Percentiles rank a stretch among this genome's conserved stretches.
Evolutionary conservation across 2,888 invertebrate genomes (phyloP).

Genomic region (Hirtodrosophila confusa): DNA sequence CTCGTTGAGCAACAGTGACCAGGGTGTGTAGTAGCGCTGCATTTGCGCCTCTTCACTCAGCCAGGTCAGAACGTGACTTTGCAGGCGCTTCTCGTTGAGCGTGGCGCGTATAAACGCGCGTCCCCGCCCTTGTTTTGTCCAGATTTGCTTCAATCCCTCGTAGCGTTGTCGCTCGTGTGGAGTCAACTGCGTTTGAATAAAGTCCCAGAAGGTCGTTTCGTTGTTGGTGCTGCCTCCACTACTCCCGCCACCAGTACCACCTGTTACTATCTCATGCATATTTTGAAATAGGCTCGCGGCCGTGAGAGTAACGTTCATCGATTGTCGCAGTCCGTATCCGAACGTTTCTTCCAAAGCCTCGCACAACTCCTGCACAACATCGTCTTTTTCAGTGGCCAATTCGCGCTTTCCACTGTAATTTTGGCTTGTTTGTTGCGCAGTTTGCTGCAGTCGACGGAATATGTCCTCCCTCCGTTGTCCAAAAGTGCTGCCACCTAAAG

Average conservation of each 20-base stretch:
- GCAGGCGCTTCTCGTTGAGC: slow-evolving; percentile 95
- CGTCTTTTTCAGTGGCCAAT: slow-evolving; percentile 94
- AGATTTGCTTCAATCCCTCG: slow-evolving; percentile 87
- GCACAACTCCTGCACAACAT: slow-evolving; percentile 86
- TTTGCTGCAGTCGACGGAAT: slow-evolving; percentile 76
- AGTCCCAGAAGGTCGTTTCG: slow-evolving; percentile 90
- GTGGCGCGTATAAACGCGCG: slow-evolving; percentile 95
- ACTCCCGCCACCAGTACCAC: slow-evolving; percentile 50
- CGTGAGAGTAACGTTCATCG: slow-evolving; percentile 81
- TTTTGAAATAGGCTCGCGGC: slow-evolving; percentile 86
- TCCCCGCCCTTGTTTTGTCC: slow-evolving; percentile 86
- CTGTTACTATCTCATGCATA: slow-evolving; percentile 89
- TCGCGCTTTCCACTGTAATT: slow-evolving; percentile 95
- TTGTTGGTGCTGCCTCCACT: slow-evolving; percentile 33
- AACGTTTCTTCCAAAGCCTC: slow-evolving; percentile 91
- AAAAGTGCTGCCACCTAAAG: slow-evolving; percentile 67
- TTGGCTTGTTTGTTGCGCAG: slow-evolving; percentile 87
- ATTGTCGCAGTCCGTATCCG: slow-evolving; percentile 90
- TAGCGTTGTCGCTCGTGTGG: slow-evolving; percentile 95
- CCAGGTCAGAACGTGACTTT: slow-evolving; percentile 91
- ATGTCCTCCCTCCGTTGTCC: slow-evolving; percentile 78
- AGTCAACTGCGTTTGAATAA: slow-evolving; percentile 91
- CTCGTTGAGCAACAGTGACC: slow-evolving; percentile 92
- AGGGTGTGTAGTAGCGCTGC: slow-evolving; percentile 91
- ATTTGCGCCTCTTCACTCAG: slow-evolving; percentile 87